Evolutionary conservation across 2,113 vertebrate species (phyloP).

Genomic region (Leiothrix lutea): DNA sequence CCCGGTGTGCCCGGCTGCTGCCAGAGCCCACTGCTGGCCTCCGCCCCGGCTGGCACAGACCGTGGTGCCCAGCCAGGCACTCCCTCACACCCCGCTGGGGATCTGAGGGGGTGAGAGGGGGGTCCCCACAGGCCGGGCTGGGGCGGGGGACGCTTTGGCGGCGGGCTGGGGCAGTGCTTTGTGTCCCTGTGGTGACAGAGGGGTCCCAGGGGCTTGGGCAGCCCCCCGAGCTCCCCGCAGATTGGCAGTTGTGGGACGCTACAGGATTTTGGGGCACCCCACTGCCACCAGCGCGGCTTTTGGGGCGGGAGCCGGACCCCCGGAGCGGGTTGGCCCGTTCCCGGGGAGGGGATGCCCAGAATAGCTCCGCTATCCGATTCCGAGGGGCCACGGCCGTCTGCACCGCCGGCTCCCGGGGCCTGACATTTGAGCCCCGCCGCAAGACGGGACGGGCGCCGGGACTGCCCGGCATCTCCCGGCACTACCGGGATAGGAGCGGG

Average conservation of each 20-base stretch:
- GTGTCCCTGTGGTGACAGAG: fast-evolving
- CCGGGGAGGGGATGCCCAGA: conserved; percentile 6
- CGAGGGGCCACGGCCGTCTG: neutral
- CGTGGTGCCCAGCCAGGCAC: neutral
- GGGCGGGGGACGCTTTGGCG: fast-evolving
- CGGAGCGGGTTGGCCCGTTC: neutral
- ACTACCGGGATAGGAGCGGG: neutral
- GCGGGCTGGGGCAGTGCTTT: neutral
- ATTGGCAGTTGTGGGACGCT: too few relatives aligned
- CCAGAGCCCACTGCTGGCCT: too few relatives aligned
- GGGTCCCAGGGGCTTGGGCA: neutral
- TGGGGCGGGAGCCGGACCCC: neutral
- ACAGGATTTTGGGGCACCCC: neutral
- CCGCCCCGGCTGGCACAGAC: neutral
- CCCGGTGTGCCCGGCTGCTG: neutral
- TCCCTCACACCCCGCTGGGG: neutral
- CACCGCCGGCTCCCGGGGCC: neutral
- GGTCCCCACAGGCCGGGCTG: neutral
- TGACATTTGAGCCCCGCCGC: conserved; percentile 18
- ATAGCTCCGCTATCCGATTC: conserved; percentile 39
- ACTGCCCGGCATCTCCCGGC: neutral
- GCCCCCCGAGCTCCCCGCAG: too few relatives aligned
- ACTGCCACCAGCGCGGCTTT: fast-evolving
- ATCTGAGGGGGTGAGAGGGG: fast-evolving
- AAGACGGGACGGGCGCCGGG: neutral